Percentiles rank a stretch among this genome's conserved stretches.
Conservation (phyloP, 1,140 invertebrate genomes). For the Pseudomyrmex cubaensis region DNA sequence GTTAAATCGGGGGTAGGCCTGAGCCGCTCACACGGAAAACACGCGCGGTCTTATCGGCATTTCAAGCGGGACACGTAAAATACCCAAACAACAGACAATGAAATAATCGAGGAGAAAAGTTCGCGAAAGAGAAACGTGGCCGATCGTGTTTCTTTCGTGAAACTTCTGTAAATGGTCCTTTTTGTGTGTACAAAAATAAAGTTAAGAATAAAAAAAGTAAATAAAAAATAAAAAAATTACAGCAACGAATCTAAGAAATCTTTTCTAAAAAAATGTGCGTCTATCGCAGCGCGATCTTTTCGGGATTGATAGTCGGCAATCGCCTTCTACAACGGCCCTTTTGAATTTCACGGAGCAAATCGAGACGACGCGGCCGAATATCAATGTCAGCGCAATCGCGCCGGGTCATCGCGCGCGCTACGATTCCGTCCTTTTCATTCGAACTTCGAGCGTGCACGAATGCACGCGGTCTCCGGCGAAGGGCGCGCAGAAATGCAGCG, state of each 20-base stretch:
- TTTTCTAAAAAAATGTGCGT: neutral
- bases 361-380: slow-evolving; percentile 49
- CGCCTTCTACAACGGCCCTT: neutral
- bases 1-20: slow-evolving; percentile 37
- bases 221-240: neutral
- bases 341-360: slow-evolving; percentile 56
- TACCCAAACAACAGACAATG: neutral
- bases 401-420: neutral
- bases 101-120: slow-evolving; percentile 2
- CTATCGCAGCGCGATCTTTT: neutral
- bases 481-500: slow-evolving; percentile 40
- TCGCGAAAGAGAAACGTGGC: neutral
- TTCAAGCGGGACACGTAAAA: slow-evolving; percentile 8
- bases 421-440: neutral
- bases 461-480: slow-evolving; percentile 12
- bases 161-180: no score
- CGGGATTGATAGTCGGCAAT: neutral
- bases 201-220: no score
- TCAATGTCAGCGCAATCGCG: slow-evolving; percentile 51
- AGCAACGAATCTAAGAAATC: neutral
- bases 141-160: no score
- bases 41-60: slow-evolving; percentile 18
- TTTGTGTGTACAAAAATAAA: no score
- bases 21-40: slow-evolving; percentile 3
- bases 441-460: neutral